These are phyloP conservation scores for Chrysemys picta DNA, from an alignment of 2,113 vertebrate species.

Conservation along the genomic window DNA sequence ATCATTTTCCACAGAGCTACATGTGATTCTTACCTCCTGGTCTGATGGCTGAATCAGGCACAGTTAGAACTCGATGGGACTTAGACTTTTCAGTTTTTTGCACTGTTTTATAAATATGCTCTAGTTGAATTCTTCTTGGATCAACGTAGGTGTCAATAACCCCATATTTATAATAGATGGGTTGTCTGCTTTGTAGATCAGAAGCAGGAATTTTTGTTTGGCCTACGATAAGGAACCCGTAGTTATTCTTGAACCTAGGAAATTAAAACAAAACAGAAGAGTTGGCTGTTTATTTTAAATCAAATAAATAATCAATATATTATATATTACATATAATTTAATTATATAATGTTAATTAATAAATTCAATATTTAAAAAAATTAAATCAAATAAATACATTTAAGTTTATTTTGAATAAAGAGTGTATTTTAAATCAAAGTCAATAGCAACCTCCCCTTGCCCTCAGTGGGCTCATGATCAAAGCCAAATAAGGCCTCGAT, in stretches of 20 bases:
- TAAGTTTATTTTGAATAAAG: too few species aligned
- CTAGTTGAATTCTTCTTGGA: rapidly evolving
- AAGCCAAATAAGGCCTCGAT: too few species aligned
- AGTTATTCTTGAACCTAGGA: not conserved
- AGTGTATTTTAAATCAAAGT: too few species aligned
- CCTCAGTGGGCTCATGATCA: too few species aligned
- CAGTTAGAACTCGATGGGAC: not conserved
- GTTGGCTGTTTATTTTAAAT: not conserved
- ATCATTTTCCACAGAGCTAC: not conserved
- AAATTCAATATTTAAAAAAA: too few species aligned
- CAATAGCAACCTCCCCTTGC: too few species aligned
- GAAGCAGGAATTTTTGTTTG: not conserved
- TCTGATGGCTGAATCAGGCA: not conserved
- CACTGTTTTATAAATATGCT: not conserved
- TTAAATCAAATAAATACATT: too few species aligned
- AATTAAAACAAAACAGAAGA: not conserved
- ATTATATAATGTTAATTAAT: too few species aligned
- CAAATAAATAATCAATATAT: too few species aligned
- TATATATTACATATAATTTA: too few species aligned
- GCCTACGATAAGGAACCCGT: not conserved
- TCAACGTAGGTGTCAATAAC: not conserved
- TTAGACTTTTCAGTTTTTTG: not conserved
- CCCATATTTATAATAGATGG: not conserved
- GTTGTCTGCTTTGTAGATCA: not conserved
- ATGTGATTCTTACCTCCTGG: not conserved